A percentile compares a stretch with the other conserved stretches of the same genome.
phyloP scores from a whole-genome alignment of 2,888 invertebrate species.

The Drosophila pseudotalamancana region DNA sequence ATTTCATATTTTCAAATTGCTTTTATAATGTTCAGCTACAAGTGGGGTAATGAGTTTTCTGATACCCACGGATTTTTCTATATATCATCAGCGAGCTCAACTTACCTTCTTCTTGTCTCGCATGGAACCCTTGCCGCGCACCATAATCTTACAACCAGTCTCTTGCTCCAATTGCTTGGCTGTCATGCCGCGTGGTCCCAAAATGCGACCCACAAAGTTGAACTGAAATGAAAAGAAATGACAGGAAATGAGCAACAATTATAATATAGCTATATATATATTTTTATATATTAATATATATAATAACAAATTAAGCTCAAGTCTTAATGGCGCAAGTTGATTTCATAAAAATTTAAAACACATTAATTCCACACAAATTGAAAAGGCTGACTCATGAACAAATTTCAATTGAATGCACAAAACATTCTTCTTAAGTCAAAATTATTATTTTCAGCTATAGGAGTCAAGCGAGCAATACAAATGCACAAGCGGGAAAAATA shows the following conservation, averaged over 20 bases:
- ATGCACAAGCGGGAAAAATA: constrained; percentile 38
- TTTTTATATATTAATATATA: constrained; percentile 16
- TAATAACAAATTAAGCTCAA: constrained; percentile 42
- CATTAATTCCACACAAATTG: constrained; percentile 43
- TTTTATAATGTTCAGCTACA: background rate
- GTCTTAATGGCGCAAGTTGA: constrained; percentile 48
- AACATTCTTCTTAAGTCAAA: constrained; percentile 69
- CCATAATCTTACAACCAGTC: constrained; percentile 99
- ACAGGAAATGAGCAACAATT: constrained; percentile 68
- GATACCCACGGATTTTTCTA: background rate
- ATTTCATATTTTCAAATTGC: background rate
- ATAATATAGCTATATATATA: constrained; percentile 7
- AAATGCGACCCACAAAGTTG: constrained; percentile 99
- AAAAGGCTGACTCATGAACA: constrained; percentile 44
- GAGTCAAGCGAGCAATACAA: background rate
- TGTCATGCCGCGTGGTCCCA: constrained; percentile 99
- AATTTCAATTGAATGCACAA: constrained; percentile 41
- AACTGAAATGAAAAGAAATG: constrained; percentile 90
- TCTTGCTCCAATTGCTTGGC: constrained; percentile 99
- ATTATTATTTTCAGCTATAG: constrained; percentile 46
- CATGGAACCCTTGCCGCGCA: constrained; percentile 99
- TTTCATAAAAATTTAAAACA: constrained; percentile 67
- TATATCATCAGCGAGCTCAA: constrained; percentile 21
- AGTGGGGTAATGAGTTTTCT: background rate
- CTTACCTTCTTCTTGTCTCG: constrained; percentile 99